Base-by-base conservation (phyloP, 2,797 vertebrate genomes). In the Xenentodon cancila region DNA sequence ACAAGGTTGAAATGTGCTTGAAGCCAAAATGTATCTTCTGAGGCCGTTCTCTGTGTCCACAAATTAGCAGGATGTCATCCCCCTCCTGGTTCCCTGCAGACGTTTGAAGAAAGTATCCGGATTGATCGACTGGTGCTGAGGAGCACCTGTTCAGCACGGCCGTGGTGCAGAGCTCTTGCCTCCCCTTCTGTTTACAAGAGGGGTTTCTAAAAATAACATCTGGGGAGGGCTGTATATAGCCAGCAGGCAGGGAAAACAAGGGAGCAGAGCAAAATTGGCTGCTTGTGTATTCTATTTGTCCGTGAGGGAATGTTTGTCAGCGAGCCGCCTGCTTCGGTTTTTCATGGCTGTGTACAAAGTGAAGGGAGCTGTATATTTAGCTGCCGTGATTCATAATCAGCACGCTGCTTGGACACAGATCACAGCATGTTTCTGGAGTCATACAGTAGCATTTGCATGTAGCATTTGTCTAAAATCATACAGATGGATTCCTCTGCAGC, bases 171-270 rank as follows among this genome's bases (percentile, higher is more conserved):
- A 79, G 81, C 78, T 66, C 53, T 79, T 59, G 62, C 76, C 75
- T 88, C 77, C 66, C 69, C 71, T 75, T 70, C 82, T 72, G 73
- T 85, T 90, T 68, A 67, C 46, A 53, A 42, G 1, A 27, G 71
- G 63, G 25, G 34, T 54, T 68, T 84, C 89, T 92, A 93, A 91
- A 91, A 90, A 92, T 92, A 92, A 82, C 89, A 82, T 77, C 80
- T 75, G 75, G 63, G 71, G 66, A 80, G 71, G 81, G 57, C 77
- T 79, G 51, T 73, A 75, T 79, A 78, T 79, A 77, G 80, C 85
- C 81, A 70, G 77, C 71, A 81, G 84, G 80, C 80, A 80, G 54
- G 71, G 67, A 75, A 80, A 86, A 89, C 84, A 82, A 80, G 84
- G 72, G 64, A 84, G 73, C 59, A 44, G 53, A 54, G 85, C 79